Evolutionary conservation across 2,888 invertebrate genomes (phyloP), one percentile per base, ranked within the genome.

Genomic region (Sesia bembeciformis): DNA sequence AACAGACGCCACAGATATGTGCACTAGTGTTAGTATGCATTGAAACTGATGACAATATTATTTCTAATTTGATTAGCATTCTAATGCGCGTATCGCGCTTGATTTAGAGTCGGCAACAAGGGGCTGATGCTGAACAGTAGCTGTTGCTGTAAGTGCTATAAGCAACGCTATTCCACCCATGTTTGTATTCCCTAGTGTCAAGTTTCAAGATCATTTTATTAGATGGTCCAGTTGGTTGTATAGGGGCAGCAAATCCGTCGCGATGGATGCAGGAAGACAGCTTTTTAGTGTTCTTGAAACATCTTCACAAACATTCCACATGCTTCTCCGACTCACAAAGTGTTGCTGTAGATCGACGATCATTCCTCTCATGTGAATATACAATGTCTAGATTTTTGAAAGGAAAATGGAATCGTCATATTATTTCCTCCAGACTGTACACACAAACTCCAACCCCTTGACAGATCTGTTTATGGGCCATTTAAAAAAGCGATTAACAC

Each of bases 121-220:
- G n/a, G n/a, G n/a, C n/a, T n/a, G n/a, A n/a, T n/a, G n/a, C n/a
- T n/a, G n/a, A n/a, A n/a, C n/a, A n/a, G n/a, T 54, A 41, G 52
- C 55, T 4, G 39, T 53, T n/a, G 53, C 56, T 4, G 53, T 23
- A 4, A 69, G 67, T 46, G 71, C 69, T 1, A 4, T 68, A 0
- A 70, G 72, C 4, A 71, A 72, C 58, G 40, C 55, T 3, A 56
- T 74, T 7, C 70, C 72, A 3, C 67, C 70, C 0, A 43, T 70
- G 0, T 73, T 71, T 52, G 55, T 73, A 0, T 74, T 71, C 57
- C 70, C 68, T 0, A 54, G 67, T 0, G 40, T 63, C 1, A 42
- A 62, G 8, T 70, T 60, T 23, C 58, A 67, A 4, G 60, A 62
- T 0, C 63, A 70, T 52, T 67, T 67, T 54, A 4, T 69, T 0